Percentiles rank a stretch among this genome's conserved stretches.
Evolutionary conservation across 2,888 invertebrate species (phyloP).

Genomic region (Phasia obesa): DNA sequence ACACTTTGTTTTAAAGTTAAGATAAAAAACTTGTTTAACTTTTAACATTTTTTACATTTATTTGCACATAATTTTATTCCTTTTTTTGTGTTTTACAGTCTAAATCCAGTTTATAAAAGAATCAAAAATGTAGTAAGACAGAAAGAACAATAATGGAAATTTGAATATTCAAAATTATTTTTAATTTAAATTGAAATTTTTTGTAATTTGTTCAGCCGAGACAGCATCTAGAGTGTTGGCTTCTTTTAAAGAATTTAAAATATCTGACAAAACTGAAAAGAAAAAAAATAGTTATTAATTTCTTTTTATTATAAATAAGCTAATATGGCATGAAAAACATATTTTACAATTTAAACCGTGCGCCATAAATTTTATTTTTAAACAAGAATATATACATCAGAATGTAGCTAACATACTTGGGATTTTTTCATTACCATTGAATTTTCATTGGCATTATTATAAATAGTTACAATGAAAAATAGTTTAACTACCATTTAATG

Average conservation of each 20-base stretch:
- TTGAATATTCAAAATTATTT: conserved; percentile 6
- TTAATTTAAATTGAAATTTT: conserved; percentile 73
- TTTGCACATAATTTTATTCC: conserved; percentile 17
- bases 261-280: conserved; percentile 74
- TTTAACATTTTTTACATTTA: conserved; percentile 7
- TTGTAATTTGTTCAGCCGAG: conserved; percentile 72
- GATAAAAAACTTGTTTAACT: not conserved
- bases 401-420: no score
- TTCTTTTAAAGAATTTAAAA: conserved; percentile 75
- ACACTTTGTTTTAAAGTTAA: not conserved
- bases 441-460: no score
- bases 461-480: no score
- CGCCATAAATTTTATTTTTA: no score
- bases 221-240: conserved; percentile 70
- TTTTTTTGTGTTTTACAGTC: conserved; percentile 21
- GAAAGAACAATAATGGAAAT: not conserved
- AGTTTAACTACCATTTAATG: no score
- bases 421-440: no score
- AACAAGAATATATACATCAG: no score
- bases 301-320: not conserved
- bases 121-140: not conserved
- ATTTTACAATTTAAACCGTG: no score
- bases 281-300: not conserved
- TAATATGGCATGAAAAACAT: no score
- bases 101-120: conserved; percentile 3